phyloP scores from a whole-genome alignment of 2,797 vertebrate species.

The Sylvilagus floridanus region DNA sequence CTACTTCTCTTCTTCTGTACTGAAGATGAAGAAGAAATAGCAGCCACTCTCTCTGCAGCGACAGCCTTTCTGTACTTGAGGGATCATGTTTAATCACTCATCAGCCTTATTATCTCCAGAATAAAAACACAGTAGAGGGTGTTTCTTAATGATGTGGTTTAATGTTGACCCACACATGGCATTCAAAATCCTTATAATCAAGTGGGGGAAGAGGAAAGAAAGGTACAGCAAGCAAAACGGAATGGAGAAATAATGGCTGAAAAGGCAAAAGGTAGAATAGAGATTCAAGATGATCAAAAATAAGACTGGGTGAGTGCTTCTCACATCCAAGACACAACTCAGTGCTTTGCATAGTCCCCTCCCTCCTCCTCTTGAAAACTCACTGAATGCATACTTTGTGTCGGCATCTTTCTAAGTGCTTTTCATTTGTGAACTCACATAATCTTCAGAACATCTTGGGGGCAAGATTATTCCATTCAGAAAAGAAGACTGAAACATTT shows the following conservation, averaged over 20 bases:
- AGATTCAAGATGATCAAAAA: slow-evolving; percentile 9
- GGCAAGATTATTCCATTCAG: neutral
- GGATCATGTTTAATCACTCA: slow-evolving; percentile 17
- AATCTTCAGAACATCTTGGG: slow-evolving; percentile 23
- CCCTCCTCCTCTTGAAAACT: neutral
- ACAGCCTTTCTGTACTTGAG: slow-evolving; percentile 11
- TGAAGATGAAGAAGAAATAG: neutral
- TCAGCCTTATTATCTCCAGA: neutral
- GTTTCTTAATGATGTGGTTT: neutral
- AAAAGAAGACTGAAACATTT: slow-evolving; percentile 42
- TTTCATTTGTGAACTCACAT: slow-evolving; percentile 10
- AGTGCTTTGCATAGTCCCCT: neutral
- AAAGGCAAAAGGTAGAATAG: neutral
- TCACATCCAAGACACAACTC: neutral
- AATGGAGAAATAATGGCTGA: neutral
- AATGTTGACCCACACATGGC: neutral
- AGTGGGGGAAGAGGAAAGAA: slow-evolving; percentile 19
- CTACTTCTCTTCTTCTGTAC: slow-evolving; percentile 32
- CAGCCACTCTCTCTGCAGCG: neutral
- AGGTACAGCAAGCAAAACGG: neutral
- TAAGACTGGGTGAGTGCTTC: neutral
- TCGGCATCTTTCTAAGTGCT: neutral
- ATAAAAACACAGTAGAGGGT: slow-evolving; percentile 4
- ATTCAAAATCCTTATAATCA: slow-evolving; percentile 27
- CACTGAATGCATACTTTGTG: neutral